Evolutionary conservation across 2,113 vertebrate genomes (phyloP), one percentile per base, ranked within the genome.

Genomic region (Eretmochelys imbricata): DNA sequence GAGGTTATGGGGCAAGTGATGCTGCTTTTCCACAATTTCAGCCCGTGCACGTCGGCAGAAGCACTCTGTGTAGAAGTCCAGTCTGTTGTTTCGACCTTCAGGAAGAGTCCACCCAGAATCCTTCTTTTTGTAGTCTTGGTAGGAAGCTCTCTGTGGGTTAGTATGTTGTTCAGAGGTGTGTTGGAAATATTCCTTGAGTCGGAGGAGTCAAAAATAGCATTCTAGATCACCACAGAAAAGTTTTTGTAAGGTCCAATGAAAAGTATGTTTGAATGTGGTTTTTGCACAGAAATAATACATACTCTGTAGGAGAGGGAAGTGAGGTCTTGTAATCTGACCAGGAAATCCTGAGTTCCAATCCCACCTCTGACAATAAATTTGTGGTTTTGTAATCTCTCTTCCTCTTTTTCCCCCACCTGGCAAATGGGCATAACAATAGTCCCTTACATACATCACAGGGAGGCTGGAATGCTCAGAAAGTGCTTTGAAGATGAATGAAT

Each of bases 361-460:
- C 81, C n/a, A 79, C 80, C 90, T 94, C 89, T 82, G 95, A 82
- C 90, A 95, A 88, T 93, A 96, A 94, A 57, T 96, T 4, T 94
- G 95, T 3, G 65, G 94, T 49, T 94, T 93, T 83, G 9, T 85
- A 94, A 89, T 92, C 90, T 94, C 89, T 81, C 85, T 94, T 95
- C 91, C 91, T 94, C 87, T 83, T 35, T 88, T 84, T 16, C 12
- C 90, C 87, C 83, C 89, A 87, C 65, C 87, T 88, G 84, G 84
- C 75, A 91, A 4, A 6, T 17, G 53, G 79, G 75, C 54, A 94
- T 93, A 95, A 81, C 93, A 93, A 83, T 17, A 93, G n/a, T 46
- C 72, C 57, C 85, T 78, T 65, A 42, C 46, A 88, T 72, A 75
- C 4, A 16, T 89, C 69, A 86, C 24, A 82, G 3, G 1, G 24